Evolutionary conservation across 1,140 invertebrate species (phyloP), one percentile per base, ranked within the genome.

Genomic region (Patella vulgata): DNA sequence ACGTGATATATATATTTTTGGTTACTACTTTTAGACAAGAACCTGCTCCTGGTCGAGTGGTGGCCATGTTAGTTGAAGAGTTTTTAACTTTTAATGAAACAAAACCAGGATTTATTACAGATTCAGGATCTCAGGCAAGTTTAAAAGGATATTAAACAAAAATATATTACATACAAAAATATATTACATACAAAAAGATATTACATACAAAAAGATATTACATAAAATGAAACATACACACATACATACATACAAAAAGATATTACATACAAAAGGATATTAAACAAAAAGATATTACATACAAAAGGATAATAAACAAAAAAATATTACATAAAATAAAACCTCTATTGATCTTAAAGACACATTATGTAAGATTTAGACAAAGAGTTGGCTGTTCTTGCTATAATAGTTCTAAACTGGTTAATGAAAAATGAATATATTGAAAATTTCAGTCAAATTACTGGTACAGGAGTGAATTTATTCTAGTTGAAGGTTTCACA

Each of bases 1-100:
- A n/a, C n/a, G n/a, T n/a, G n/a, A n/a, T n/a, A n/a, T n/a, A n/a
- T n/a, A n/a, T n/a, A n/a, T n/a, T 36, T 14, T 36, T 36, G 33
- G 33, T 8, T 14, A 36, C 14, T 39, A 31, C 6, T 62, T 71
- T 19, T 63, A 83, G 81, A 58, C 62, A 70, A 44, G 77, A 83
- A 46, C 81, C 82, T n/a, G 77, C 82, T 6, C 36, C 75, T 12
- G 77, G 74, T 25, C 67, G 74, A 47, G 62, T 79, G 48, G 77
- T 83, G 9, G 78, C 79, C 1, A 65, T 77, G 27, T 56, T 83
- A 33, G 81, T 83, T 40, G 81, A 83, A 54, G 77, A 82, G 59
- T 83, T 67, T 46, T 63, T 80, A 11, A 77, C 80, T 11, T 82
- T 75, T 42, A 66, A 82, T 64, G 68, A 65, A 11, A 65, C 66